Evolutionary conservation across 2,888 invertebrate species (phyloP), one percentile per base, ranked within the genome.

Genomic region (Acrobasis consociella): DNA sequence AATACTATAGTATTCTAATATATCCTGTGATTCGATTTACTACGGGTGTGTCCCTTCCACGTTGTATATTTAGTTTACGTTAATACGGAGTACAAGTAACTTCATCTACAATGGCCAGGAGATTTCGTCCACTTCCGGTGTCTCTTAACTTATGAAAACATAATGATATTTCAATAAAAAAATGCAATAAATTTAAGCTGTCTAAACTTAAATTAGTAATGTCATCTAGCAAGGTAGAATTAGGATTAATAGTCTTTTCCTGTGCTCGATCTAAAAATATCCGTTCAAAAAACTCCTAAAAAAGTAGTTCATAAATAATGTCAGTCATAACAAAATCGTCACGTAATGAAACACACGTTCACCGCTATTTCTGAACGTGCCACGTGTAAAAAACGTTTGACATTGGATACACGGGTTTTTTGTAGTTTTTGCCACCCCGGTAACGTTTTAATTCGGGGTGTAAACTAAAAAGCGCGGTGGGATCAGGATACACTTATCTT

Each of bases 301-400:
- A 69, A 72, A 72, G 68, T 65, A 60, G 51, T 74, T 72, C 83
- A 82, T 85, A 87, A 87, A 84, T 86, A 87, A 88, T 87, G 78
- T 83, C 67, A 78, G 84, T 89, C 90, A 91, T 91, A 91, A 91
- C 91, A 90, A 87, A 85, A 89, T 91, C 88, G 82, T 90, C 91
- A 90, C 90, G 89, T 86, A 89, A 90, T 86, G 85, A 87, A 89
- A 82, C 79, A 82, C 89, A 89, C 88, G 85, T 89, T 88, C 80
- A 66, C 67, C 75, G 76, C 77, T 87, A 85, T 87, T 88, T 87
- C 79, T 67, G 80, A 42, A 56, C 74, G 9, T 58, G 67, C 68
- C 75, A 76, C 75, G 76, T 74, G 79, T n/a, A 56, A 56, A 56
- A 56, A 42, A 22, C 39, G 77, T 75, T 76, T 70, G 83, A 70